Evolutionary conservation across 2,113 vertebrate genomes (phyloP), one percentile per base, ranked within the genome.

Genomic region (Aptenodytes patagonicus): DNA sequence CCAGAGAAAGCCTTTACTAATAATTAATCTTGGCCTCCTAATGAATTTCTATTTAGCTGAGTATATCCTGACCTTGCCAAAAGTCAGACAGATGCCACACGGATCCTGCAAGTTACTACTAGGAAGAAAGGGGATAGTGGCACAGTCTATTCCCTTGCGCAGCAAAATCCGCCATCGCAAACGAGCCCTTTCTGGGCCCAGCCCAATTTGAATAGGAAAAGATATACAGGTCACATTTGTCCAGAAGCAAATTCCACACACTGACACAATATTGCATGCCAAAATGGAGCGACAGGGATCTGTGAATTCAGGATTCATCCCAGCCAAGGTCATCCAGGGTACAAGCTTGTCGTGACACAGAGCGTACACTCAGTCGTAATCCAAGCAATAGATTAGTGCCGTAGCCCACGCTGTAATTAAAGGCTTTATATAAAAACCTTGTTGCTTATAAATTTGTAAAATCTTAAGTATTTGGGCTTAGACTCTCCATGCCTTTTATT

Each of bases 371-470:
- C 58, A 32, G 32, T 6, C 2, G 10, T 96, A 96, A 94, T 91
- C 89, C 49, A 69, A 85, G 68, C 25, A 79, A 69, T 0, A 1
- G 95, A 96, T 97, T 95, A 96, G 28, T 87, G 84, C 38, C 2
- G 3, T 10, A 76, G 81, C 36, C 61, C 21, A 64, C 0, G 4
- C 24, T 83, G 61, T 95, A 72, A 95, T 85, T 95, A 85, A 85
- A 85, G 57, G 60, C 49, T 36, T 93, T 76, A 85, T 6, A 26
- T 76, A 93, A 94, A 88, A 75, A 90, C 52, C 19, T 82, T 46
- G 24, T 28, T 87, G 65, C 65, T 82, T 79, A 64, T 7, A 93
- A 85, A 75, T 79, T 94, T 87, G 52, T 31, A 76, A 71, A 95
- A 61, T 65, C 73, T 79, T 66, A 68, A 93, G 70, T 40, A 60